Conservation (phyloP, 2,888 invertebrate species). For the Abrostola triplasia region DNA sequence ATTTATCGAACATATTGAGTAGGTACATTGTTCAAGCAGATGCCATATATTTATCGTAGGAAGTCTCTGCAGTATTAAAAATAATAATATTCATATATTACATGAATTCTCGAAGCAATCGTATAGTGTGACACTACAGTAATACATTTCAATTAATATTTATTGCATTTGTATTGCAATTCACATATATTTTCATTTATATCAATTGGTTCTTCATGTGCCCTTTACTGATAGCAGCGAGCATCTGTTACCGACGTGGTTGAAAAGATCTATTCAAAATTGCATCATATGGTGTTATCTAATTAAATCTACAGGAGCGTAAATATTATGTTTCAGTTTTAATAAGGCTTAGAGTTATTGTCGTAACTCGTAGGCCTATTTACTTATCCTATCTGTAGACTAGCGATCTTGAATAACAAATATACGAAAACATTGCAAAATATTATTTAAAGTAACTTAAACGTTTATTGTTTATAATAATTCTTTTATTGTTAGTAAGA, state of each 20-base stretch:
- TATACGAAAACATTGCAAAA: too few species aligned
- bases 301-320: too few species aligned
- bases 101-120: conserved; percentile 2
- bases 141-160: conserved; percentile 18
- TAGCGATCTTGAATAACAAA: too few species aligned
- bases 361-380: conserved; percentile 28
- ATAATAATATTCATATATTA: not conserved
- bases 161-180: conserved; percentile 22
- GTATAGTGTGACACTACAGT: not conserved
- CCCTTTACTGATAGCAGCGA: conserved; percentile 16
- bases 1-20: too few species aligned
- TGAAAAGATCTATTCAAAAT: conserved; percentile 16
- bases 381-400: too few species aligned
- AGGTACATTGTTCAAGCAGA: too few species aligned
- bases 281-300: not conserved
- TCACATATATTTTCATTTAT: conserved; percentile 37
- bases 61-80: not conserved
- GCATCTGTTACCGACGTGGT: not conserved
- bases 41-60: too few species aligned
- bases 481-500: too few species aligned
- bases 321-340: not conserved
- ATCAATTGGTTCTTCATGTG: conserved; percentile 28
- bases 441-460: too few species aligned
- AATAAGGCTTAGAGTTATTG: not conserved
- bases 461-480: too few species aligned